Evolutionary conservation across 2,888 invertebrate species (phyloP), one percentile per base, ranked within the genome.

Genomic region (Piscicola geometra): DNA sequence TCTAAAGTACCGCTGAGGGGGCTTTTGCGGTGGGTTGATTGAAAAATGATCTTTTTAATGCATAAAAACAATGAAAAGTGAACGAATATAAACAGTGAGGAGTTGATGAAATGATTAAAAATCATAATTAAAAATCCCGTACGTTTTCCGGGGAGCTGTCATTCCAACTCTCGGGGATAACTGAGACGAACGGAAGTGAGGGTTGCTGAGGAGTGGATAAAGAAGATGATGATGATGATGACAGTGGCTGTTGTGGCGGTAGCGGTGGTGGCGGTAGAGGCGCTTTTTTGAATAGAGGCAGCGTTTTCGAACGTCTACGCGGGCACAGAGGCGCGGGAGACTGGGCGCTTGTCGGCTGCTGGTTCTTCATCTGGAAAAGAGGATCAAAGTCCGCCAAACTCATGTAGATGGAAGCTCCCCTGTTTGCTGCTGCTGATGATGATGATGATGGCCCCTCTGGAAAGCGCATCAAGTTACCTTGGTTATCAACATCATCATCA

Each of bases 311-410:
- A 5, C 60, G 60, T 21, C 25, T 18, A n/a, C n/a, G 25, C 9
- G 60, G 60, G n/a, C 25, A 25, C 25, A 25, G n/a, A 56, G 60
- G 60, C 60, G n/a, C 60, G n/a, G 25, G n/a, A 25, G 21, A 25
- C 3, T 56, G 21, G 21, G 12, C 5, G 25, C 15, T 5, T 5
- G 71, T 21, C 52, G 30, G 28, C n/a, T n/a, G n/a, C n/a, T n/a
- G n/a, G 30, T 3, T 33, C 5, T 70, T 15, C 73, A 73, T 73
- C 33, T 73, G 35, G 30, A 73, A 80, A 3, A 80, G 76, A 18
- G 80, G 80, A 76, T 80, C 80, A 50, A 80, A 80, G 66, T 78
- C 78, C 47, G 78, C 80, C 18, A 80, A 75, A 56, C 78, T 79
- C 71, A 80, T 72, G 72, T 79, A 78, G n/a, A 71, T 77, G 33